Base-by-base conservation (phyloP, 2,797 vertebrate genomes). In the Lagodon rhomboides region DNA sequence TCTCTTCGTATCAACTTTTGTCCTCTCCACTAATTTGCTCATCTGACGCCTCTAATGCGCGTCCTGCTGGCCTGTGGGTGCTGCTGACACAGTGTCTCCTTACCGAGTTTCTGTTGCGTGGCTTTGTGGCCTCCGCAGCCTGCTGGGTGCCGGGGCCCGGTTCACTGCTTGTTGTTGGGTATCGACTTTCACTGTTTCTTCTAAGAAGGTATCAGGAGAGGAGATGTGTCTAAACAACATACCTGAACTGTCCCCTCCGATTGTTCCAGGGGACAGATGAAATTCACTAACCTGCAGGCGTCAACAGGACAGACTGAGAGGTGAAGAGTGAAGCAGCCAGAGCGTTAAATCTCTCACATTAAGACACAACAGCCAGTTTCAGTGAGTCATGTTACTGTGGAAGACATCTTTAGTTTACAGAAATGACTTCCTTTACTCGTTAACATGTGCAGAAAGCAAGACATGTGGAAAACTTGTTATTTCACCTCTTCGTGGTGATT, bases 101-200 rank as follows among this genome's bases (percentile, higher is more conserved):
- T 91, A 89, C 90, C 46, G 20, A 85, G 84, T 90, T 90, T 92
- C 86, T 87, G 68, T 83, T 66, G 66, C 63, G 0, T 6, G 23
- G 18, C 72, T 89, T 83, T 83, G 75, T 89, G 76, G 12, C 50
- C 3, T 5, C 23, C 59, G 3, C 3, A 51, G 34, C 60, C 68
- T 58, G 50, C 70, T 71, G 79, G 34, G 55, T 89, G 81, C 71
- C n/a, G 22, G 20, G 23, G 44, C 68, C 50, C 27, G 12, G 8
- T 80, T 81, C 49, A 25, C 11, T 67, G 79, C 85, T 80, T 87
- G 79, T 90, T 81, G 78, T 63, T 22, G 64, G 67, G 73, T 88
- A 61, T 93, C n/a, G 38, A 46, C 67, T 92, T 90, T 79, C 65
- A 23, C 61, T 85, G 88, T 90, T 93, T 85, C 89, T 89, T 72